Evolutionary conservation across 2,113 vertebrate species (phyloP).

Genomic region (Lasiurus cinereus): DNA sequence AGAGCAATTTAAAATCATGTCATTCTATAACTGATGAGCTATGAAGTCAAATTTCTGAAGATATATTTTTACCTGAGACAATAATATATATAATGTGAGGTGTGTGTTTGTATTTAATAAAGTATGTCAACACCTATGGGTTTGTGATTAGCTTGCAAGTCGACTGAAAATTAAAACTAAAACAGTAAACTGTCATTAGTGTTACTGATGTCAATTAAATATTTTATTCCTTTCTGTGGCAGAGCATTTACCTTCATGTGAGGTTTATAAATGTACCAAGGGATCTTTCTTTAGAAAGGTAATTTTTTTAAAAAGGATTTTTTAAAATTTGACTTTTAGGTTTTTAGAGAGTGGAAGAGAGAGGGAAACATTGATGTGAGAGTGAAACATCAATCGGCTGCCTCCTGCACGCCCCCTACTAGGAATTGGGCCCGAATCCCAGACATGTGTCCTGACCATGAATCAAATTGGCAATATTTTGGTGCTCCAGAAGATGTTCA

Average conservation of each 20-base stretch:
- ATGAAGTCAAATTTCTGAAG: neutral
- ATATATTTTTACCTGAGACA: neutral
- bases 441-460: neutral
- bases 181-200: too few relatives aligned
- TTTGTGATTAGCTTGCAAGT: neutral
- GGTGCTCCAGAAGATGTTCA: neutral
- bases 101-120: neutral
- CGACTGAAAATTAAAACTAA: neutral
- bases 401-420: neutral
- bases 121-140: neutral
- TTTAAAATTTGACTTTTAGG: neutral
- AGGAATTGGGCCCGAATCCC: neutral
- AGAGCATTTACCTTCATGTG: too few relatives aligned
- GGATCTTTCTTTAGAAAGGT: neutral
- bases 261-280: neutral
- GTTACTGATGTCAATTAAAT: neutral
- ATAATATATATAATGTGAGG: neutral
- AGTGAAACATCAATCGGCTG: neutral
- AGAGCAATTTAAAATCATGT: conserved; percentile 12
- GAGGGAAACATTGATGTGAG: neutral
- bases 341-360: neutral
- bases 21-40: neutral
- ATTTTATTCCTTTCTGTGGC: neutral
- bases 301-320: neutral
- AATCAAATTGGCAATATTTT: neutral